Percentiles rank a stretch among this genome's conserved stretches.
These are phyloP conservation scores for Geothlypis trichas DNA, from an alignment of 2,113 vertebrate genomes.

Conservation along the genomic window DNA sequence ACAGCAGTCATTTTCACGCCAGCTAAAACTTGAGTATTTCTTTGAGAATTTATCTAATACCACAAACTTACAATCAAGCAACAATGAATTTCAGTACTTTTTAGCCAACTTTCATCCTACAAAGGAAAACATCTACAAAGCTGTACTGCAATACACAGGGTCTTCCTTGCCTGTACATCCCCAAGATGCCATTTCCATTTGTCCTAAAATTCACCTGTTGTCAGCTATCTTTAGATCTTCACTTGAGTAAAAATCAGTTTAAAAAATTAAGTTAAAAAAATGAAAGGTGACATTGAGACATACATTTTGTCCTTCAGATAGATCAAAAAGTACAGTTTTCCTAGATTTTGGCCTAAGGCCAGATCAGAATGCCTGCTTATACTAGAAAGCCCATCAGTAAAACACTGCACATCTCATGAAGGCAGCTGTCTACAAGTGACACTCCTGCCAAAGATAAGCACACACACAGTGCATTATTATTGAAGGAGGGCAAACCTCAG, in stretches of 20 bases:
- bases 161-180: not conserved
- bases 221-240: not conserved
- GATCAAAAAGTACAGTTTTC: not conserved
- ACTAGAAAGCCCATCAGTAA: not conserved
- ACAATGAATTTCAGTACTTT: not conserved
- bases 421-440: not conserved
- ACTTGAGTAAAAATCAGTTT: not conserved
- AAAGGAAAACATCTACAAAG: not conserved
- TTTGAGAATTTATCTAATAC: not conserved
- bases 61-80: not conserved
- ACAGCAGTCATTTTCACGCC: not conserved
- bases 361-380: not conserved
- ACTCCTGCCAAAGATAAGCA: not conserved
- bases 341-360: not conserved
- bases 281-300: not conserved
- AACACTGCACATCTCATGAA: not conserved
- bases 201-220: not conserved
- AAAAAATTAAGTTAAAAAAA: not conserved
- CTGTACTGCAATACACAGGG: not conserved
- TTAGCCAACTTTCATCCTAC: not conserved
- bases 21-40: not conserved
- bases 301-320: not conserved
- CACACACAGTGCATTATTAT: not conserved
- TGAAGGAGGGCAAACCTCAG: not conserved
- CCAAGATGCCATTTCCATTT: not conserved